Evolutionary conservation across 2,113 vertebrate species (phyloP), one percentile per base, ranked within the genome.

Genomic region (Protobothrops flavoviridis): DNA sequence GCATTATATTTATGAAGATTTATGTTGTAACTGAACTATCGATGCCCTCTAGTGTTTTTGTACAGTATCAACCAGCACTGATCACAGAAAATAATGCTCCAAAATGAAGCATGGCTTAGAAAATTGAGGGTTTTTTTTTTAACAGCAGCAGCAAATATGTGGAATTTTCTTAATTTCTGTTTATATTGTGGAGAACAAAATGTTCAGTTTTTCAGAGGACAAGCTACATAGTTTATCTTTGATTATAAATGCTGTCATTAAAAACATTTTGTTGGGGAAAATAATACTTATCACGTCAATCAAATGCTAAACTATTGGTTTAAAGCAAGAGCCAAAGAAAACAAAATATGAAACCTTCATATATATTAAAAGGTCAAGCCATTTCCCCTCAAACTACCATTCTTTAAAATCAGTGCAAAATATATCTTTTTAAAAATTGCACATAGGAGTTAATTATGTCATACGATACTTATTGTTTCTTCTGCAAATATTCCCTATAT

Each of bases 1-100:
- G 74, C 43, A 23, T 53, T 55, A 50, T 26, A 90, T 0, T 91
- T 56, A 48, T n/a, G 26, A 90, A 85, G 12, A 55, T 93, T 20
- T 90, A 21, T 9, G 26, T 24, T 91, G 20, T 55, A 92, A 59
- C 13, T 81, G 48, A 93, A 94, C 91, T 85, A 88, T 92, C 94
- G 61, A 94, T 91, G 96, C 96, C 96, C 96, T 95, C 96, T 95
- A n/a, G 50, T 0, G 95, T 88, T 93, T 95, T 92, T 89, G 5
- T 23, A 13, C 10, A 57, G 56, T 59, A 59, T 15, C 59, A 21
- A 29, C 74, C 48, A 95, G 94, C 29, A 59, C 1, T 59, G 29
- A 69, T 69, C 64, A 24, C 50, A 29, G 26, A 48, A 85, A 93
- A 95, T 94, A 81, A 17, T 29, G 95, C n/a, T 21, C 33, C 69